phyloP scores from a whole-genome alignment of 2,113 vertebrate genomes.

The Rhynchopsitta pachyrhyncha region DNA sequence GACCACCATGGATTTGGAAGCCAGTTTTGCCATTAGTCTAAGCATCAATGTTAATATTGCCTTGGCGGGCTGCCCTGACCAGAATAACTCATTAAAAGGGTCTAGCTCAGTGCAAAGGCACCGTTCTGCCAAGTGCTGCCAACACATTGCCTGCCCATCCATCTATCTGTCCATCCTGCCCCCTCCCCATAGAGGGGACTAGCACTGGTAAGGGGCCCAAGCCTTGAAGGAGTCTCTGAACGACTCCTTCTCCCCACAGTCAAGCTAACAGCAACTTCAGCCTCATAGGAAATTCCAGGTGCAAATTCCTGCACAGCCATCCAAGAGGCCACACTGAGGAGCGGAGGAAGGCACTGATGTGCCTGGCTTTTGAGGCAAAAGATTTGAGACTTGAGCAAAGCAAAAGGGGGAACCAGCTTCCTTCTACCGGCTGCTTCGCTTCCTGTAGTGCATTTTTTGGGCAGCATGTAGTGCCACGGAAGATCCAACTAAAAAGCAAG shows the following conservation, averaged over 20 bases:
- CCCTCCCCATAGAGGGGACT: neutral
- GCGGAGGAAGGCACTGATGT: fast-evolving
- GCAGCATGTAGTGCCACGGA: neutral
- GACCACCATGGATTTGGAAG: neutral
- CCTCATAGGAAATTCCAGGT: neutral
- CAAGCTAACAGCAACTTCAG: neutral
- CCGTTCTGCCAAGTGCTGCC: neutral
- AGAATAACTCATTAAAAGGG: conserved; percentile 39
- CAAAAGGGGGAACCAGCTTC: fast-evolving
- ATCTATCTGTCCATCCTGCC: fast-evolving
- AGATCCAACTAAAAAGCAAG: neutral
- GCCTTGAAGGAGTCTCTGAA: neutral
- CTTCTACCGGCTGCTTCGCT: neutral
- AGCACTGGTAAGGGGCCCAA: neutral
- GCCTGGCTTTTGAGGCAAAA: neutral
- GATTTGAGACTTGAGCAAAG: neutral
- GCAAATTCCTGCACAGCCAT: neutral
- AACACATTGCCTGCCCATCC: neutral
- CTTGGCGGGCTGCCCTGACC: neutral
- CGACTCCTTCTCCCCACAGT: neutral
- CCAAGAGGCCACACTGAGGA: fast-evolving
- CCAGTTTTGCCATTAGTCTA: conserved; percentile 46
- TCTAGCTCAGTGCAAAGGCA: neutral
- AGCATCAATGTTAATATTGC: conserved; percentile 33
- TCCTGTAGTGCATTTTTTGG: neutral